Base-by-base conservation (phyloP, 2,888 invertebrate genomes). In the Acanthosepion pharaonis region DNA sequence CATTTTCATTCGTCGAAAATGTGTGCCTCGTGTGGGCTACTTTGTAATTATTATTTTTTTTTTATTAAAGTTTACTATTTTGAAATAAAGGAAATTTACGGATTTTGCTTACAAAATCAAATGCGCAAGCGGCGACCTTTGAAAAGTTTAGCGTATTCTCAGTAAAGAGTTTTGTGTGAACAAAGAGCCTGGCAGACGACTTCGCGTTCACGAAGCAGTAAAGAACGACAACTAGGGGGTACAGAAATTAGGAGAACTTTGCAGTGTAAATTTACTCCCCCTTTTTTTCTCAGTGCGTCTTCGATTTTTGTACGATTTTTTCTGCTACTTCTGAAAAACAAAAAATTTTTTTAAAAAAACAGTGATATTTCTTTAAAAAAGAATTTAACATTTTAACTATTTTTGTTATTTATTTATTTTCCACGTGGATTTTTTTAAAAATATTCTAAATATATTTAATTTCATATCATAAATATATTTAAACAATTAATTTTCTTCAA, bases 151-250 rank as follows among this genome's bases (percentile, higher is more conserved):
- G 78, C 33, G n/a, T 78, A 78, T 78, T 78, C 78, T 15, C 78
- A 15, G 18, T 11, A 78, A 78, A 78, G 78, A 9, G 78, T n/a
- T n/a, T 9, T 5, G n/a, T n/a, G 78, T 78, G n/a, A 78, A 78
- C 78, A 78, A 78, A 78, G 78, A 78, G 78, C 23, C 78, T 78
- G 78, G 78, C 78, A 78, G 78, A 78, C 78, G 78, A 78, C 9
- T 78, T 78, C 15, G n/a, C 15, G 78, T n/a, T 78, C n/a, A n/a
- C 78, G 15, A 33, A 11, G 78, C 78, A 78, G 78, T 78, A 78
- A 78, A n/a, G 78, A 78, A 78, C 78, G 78, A 78, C 78, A 78
- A 78, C 78, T 78, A 78, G n/a, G n/a, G 78, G 78, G 78, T n/a
- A 78, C 78, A 78, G 78, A 78, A 78, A 78, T 78, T 78, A 78